Evolutionary conservation across 1,140 invertebrate species (phyloP), one percentile per base, ranked within the genome.

Genomic region (Trichonephila inaurata): DNA sequence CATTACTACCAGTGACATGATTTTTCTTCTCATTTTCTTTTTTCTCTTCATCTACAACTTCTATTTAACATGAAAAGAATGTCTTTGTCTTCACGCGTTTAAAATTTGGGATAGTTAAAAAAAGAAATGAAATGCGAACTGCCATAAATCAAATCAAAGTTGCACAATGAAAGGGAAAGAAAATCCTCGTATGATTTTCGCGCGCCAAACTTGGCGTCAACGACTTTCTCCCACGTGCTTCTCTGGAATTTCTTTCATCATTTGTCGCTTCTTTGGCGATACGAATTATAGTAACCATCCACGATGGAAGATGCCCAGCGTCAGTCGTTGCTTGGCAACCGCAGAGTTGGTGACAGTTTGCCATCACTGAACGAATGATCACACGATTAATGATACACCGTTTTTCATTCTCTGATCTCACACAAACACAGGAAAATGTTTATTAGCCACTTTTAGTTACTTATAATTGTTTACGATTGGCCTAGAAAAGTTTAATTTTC

Each of bases 311-410:
- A 81, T 72, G n/a, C 72, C 33, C 40, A 66, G 86, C 60, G 69
- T 91, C 60, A 91, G 51, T 82, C 89, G 89, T 91, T 91, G 89
- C 89, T 91, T 91, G 89, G 89, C 89, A 91, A 91, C 89, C 89
- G 89, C 40, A 91, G 69, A 82, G 89, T 91, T 82, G 44, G 89
- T 91, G 89, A 82, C 72, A 82, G 72, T 61, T 82, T 28, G 66
- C 44, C 33, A 51, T 72, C 64, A 88, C 66, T n/a, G n/a, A 58
- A 64, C 58, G 21, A 18, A 44, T 77, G 40, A 90, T 66, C 66
- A 77, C 44, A 60, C 24, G 62, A 72, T 90, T 77, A 28, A 77
- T 85, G 83, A 28, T 18, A 14, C 83, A 14, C n/a, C 51, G 14
- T 40, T 58, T 40, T 85, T 58, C 58, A 28, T 60, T 60, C 51